phyloP scores from a whole-genome alignment of 2,797 vertebrate genomes.

The Scolopax bukidnonensis region DNA sequence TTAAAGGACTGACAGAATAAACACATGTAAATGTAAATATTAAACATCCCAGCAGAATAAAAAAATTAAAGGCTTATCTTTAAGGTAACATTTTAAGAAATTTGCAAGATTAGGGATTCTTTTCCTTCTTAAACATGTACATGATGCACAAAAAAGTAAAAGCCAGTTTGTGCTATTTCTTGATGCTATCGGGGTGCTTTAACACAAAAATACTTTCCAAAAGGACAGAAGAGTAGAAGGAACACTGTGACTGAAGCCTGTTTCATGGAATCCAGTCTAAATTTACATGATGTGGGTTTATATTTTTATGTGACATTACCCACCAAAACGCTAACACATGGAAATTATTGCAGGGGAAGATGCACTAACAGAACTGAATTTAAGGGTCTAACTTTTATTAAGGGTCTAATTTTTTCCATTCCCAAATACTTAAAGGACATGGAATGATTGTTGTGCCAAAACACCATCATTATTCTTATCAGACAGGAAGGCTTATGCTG shows the following conservation, averaged over 20 bases:
- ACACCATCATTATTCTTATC: slow-evolving; percentile 21
- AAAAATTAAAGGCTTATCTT: background rate
- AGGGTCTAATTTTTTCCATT: background rate
- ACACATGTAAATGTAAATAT: background rate
- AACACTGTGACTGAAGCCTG: background rate
- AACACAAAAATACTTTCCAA: background rate
- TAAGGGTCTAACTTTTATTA: background rate
- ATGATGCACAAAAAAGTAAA: background rate
- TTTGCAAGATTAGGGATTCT: background rate
- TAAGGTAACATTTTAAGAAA: background rate
- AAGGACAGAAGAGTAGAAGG: background rate
- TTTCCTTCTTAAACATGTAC: background rate
- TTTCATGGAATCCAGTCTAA: background rate
- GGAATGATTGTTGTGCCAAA: background rate
- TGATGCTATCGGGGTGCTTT: background rate
- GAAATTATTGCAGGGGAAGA: background rate
- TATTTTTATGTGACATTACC: too few relatives aligned
- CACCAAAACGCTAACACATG: background rate
- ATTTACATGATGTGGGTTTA: background rate
- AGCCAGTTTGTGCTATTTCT: background rate
- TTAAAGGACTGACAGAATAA: background rate
- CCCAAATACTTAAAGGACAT: background rate
- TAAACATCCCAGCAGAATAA: background rate
- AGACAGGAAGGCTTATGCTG: background rate
- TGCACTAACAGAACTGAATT: background rate